Base-by-base conservation (phyloP, 2,888 invertebrate species). In the Hybos culiciformis region DNA sequence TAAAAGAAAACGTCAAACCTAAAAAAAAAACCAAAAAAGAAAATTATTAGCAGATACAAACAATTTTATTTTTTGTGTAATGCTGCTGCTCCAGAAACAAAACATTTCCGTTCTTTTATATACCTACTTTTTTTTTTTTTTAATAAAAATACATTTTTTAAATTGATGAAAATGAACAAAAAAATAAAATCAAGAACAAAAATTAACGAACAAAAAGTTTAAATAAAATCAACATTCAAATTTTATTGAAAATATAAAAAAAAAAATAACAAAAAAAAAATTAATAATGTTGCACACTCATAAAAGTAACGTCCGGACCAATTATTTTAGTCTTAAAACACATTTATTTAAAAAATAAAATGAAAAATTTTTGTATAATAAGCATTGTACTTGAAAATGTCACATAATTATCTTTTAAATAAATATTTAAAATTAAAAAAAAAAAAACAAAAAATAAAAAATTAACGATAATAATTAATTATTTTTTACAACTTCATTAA, bases 271-370 rank as follows among this genome's bases (percentile, higher is more conserved):
- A 6, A 29, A 29, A 29, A 29, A n/a, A 14, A 26, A 39, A 31
- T 37, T 39, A 39, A 41, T 29, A 39, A 42, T 38, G 19, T 34
- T 42, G n/a, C 29, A 29, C 29, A 41, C 39, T n/a, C n/a, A n/a
- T n/a, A n/a, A n/a, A n/a, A n/a, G n/a, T n/a, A 47, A 45, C 45
- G 37, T 45, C 47, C 45, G 47, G 47, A 47, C 47, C 47, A 47
- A 47, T 45, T 45, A 45, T 43, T 43, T 47, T 43, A 43, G 45
- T 39, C 29, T n/a, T 29, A 12, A n/a, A 29, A 29, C n/a, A 12
- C n/a, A n/a, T 29, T 29, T n/a, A 29, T 29, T 29, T n/a, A 4
- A 29, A 26, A 26, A 26, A 26, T 26, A 26, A 26, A 26, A 5
- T 12, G 12, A 26, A 4, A 26, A 5, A 5, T 7, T 12, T 12